phyloP scores from a whole-genome alignment of 2,888 invertebrate species.

The Brachynemurus nebulosus region DNA sequence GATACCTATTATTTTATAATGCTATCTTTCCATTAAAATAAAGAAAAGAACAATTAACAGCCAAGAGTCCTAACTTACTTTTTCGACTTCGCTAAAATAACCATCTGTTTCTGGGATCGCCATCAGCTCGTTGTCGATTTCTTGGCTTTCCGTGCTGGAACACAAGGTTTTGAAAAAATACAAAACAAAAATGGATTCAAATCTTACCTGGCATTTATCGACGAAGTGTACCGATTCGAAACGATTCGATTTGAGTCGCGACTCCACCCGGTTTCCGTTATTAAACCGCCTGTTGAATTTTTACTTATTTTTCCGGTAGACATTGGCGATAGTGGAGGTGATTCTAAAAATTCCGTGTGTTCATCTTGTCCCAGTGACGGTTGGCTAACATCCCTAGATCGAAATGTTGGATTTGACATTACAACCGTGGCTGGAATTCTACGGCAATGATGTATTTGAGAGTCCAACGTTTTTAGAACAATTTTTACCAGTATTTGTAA shows the following conservation, averaged over 20 bases:
- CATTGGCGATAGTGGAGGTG: slow-evolving; percentile 48
- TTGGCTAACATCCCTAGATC: slow-evolving; percentile 61
- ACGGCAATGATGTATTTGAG: slow-evolving; percentile 83
- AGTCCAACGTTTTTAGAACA: slow-evolving; percentile 81
- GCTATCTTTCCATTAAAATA: too few species aligned
- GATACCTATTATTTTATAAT: too few species aligned
- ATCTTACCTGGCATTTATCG: slow-evolving; percentile 2
- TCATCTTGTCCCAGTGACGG: slow-evolving; percentile 60
- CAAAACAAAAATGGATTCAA: slow-evolving; percentile 23
- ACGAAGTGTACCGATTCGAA: not conserved
- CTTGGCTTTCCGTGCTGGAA: slow-evolving; percentile 61
- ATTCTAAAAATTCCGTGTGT: slow-evolving; percentile 34
- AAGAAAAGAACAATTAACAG: too few species aligned
- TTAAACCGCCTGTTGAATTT: slow-evolving; percentile 6
- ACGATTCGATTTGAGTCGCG: not conserved
- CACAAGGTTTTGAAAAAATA: slow-evolving; percentile 14
- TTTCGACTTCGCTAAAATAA: not conserved
- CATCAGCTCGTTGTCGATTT: slow-evolving; percentile 76
- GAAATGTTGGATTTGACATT: slow-evolving; percentile 52
- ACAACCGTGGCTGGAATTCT: slow-evolving; percentile 68
- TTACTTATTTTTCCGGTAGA: slow-evolving; percentile 5
- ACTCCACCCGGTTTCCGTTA: slow-evolving; percentile 1
- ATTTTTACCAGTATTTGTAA: slow-evolving; percentile 73
- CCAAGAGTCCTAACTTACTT: not conserved
- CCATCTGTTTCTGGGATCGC: slow-evolving; percentile 80